phyloP scores from a whole-genome alignment of 2,888 invertebrate species.

The Sesamia inferens region DNA sequence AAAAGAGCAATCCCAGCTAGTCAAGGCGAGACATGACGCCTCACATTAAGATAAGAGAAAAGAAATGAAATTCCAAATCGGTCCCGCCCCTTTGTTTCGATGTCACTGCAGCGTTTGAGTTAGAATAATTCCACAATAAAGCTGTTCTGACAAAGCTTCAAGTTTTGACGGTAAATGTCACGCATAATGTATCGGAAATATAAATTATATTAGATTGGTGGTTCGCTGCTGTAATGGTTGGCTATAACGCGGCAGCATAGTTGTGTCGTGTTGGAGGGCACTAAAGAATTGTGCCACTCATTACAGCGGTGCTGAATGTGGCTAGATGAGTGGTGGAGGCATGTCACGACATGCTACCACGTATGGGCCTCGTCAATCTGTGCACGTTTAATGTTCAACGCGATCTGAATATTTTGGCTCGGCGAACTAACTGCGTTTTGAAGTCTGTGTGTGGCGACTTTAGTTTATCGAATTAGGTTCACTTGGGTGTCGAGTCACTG shows the following conservation, averaged over 20 bases:
- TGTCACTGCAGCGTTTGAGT: conserved; percentile 71
- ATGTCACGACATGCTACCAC: conserved; percentile 74
- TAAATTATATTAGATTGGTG: conserved; percentile 83
- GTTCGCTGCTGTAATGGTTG: conserved; percentile 74
- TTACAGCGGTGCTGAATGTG: conserved; percentile 79
- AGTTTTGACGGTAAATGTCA: conserved; percentile 74
- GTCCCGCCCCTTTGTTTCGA: conserved; percentile 73
- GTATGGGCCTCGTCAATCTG: conserved; percentile 50
- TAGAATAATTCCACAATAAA: conserved; percentile 76
- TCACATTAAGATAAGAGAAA: conserved; percentile 77
- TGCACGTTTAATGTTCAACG: conserved; percentile 56
- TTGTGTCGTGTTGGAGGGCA: conserved; percentile 79
- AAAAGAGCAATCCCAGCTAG: conserved; percentile 65
- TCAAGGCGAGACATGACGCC: conserved; percentile 65
- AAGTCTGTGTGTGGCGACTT: conserved; percentile 19
- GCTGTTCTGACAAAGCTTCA: conserved; percentile 73
- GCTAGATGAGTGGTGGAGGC: conserved; percentile 72
- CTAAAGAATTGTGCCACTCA: conserved; percentile 82
- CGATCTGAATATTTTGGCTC: conserved; percentile 43
- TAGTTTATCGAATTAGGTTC: background rate
- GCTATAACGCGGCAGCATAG: conserved; percentile 63
- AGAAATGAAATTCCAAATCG: conserved; percentile 79
- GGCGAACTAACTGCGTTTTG: conserved; percentile 33
- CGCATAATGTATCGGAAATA: conserved; percentile 82
- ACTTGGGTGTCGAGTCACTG: background rate